These are phyloP conservation scores for Scytalopus superciliaris DNA, from an alignment of 2,113 vertebrate genomes.

Conservation along the genomic window DNA sequence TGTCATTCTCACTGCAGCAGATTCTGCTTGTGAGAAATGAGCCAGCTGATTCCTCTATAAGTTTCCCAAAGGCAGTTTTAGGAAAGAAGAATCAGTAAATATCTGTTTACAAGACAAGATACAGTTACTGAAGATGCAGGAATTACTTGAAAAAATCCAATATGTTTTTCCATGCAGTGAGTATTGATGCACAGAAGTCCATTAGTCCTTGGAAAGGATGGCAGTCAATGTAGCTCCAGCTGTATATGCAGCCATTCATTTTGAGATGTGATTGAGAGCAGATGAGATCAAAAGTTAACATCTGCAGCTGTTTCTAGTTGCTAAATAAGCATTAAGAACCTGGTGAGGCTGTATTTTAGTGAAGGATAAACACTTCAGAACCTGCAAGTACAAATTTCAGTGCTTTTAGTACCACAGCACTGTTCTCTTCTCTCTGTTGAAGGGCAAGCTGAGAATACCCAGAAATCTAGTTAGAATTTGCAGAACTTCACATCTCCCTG, in stretches of 20 bases:
- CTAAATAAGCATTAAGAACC: slow-evolving; percentile 6
- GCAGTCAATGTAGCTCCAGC: slow-evolving; percentile 4
- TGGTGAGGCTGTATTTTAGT: not conserved
- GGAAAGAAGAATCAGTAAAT: not conserved
- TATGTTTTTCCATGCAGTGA: not conserved
- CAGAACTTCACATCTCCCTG: not conserved
- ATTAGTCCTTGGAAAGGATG: not conserved
- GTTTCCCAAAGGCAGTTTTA: not conserved
- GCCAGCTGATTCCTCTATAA: not conserved
- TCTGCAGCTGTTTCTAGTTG: slow-evolving; percentile 39
- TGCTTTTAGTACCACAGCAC: not conserved
- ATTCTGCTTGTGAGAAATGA: not conserved
- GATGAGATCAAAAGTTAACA: slow-evolving; percentile 48
- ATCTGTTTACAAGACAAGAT: not conserved
- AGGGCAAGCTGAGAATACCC: not conserved
- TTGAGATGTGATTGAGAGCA: slow-evolving; percentile 39
- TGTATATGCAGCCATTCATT: not conserved
- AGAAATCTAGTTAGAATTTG: not conserved
- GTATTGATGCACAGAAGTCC: not conserved
- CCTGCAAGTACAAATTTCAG: not conserved
- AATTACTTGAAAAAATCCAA: not conserved
- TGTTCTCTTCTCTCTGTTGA: not conserved
- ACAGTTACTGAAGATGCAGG: not conserved
- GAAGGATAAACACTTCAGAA: not conserved
- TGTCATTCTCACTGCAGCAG: not conserved